Base-by-base conservation (phyloP, 1,140 invertebrate genomes). In the Cylas formicarius region DNA sequence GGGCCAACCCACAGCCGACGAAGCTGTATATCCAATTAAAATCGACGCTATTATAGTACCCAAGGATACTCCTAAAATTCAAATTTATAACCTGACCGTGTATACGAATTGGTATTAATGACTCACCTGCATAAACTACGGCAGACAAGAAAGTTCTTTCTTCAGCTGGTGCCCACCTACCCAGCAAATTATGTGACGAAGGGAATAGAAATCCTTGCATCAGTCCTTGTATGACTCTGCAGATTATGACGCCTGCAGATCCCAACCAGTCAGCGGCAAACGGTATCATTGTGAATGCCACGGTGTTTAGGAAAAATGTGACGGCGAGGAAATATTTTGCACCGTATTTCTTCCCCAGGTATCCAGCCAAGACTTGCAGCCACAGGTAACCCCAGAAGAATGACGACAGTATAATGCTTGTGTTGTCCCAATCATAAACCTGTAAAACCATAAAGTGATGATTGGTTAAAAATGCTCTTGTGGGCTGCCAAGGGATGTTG, bases 181-280 rank as follows among this genome's bases (percentile, higher is more conserved):
- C 80, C 47, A 91, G 65, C 3, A 91, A 67, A 0, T 78, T 80
- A 52, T 92, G 87, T 2, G 86, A 72, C 32, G 77, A 75, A 0
- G 90, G 89, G 56, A 86, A 84, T 3, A 86, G 70, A 1, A 86
- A 75, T 7, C 88, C 89, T 68, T 92, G 80, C 18, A 71, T 73
- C 0, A 92, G 58, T 0, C 90, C 90, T 64, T 86, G 80, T 0
- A 84, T 47, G 0, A 88, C 75, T 20, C 90, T 72, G 10, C 78
- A 68, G 53, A 65, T 61, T 57, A 72, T 73, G 38, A 84, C 61
- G 46, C 73, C 68, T 60, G 77, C 61, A 76, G 77, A 81, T 5
- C 73, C 77, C 2, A 52, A 46, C 9, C 27, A n/a, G 13, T 45
- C 64, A 60, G 57, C 70, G 56, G 65, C 38, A 10, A 56, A 58